A percentile compares a stretch with the other conserved stretches of the same genome.
Evolutionary conservation across 2,797 vertebrate species (phyloP).

Genomic region (Lemur catta): DNA sequence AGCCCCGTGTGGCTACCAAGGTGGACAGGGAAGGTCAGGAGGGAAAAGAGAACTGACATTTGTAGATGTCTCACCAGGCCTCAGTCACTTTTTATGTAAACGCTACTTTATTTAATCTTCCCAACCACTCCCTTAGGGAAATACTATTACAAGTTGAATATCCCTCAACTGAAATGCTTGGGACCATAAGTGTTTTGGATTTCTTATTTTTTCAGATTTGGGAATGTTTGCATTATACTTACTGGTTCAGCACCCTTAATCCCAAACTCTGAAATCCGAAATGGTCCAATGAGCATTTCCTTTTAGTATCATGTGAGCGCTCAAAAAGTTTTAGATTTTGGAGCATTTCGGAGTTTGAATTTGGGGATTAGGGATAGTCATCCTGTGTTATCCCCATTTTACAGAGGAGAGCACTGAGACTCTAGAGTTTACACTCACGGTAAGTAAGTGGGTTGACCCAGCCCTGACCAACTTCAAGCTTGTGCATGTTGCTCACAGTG

Average conservation of each 20-base stretch:
- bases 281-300: neutral
- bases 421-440: neutral
- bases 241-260: neutral
- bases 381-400: neutral
- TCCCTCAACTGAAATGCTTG: neutral
- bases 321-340: neutral
- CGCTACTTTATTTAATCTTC: neutral
- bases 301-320: neutral
- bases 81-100: neutral
- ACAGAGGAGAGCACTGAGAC: neutral
- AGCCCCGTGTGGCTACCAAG: neutral
- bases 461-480: too few relatives aligned
- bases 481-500: fast-evolving
- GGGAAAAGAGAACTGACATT: neutral
- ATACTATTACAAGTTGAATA: neutral
- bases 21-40: neutral
- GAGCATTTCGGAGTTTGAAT: neutral
- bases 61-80: neutral
- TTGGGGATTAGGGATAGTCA: neutral
- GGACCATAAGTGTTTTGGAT: neutral
- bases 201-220: neutral
- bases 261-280: neutral
- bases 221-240: neutral
- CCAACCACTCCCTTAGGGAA: neutral
- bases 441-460: neutral